phyloP scores from a whole-genome alignment of 1,140 invertebrate genomes.

The Anoplophora glabripennis region DNA sequence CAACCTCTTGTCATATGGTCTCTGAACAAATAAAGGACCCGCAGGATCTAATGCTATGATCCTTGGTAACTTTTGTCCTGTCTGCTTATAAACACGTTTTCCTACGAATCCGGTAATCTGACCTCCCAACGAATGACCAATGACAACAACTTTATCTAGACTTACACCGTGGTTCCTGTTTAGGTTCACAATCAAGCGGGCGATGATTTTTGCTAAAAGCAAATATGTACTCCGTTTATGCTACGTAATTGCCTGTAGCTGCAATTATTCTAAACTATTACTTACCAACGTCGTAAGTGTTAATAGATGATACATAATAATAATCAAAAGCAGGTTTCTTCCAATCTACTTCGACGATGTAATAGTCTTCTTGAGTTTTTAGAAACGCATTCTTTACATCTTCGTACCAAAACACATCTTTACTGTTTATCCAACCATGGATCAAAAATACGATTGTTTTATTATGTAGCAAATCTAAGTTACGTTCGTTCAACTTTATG shows the following conservation, averaged over 20 bases:
- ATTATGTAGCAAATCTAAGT: conserved; percentile 23
- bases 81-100: conserved; percentile 50
- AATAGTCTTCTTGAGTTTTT: conserved; percentile 51
- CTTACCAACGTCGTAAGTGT: conserved; percentile 47
- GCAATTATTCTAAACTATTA: conserved; percentile 11
- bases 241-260: background rate
- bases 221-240: background rate
- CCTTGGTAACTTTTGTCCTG: conserved; percentile 54
- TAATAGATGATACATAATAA: conserved; percentile 35
- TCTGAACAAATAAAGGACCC: conserved; percentile 58
- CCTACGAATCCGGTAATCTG: conserved; percentile 77
- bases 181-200: conserved; percentile 46
- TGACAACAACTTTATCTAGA: conserved; percentile 61
- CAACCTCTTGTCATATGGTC: conserved; percentile 52
- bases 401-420: conserved; percentile 44
- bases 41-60: conserved; percentile 73
- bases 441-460: conserved; percentile 47
- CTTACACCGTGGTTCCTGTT: conserved; percentile 32
- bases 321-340: conserved; percentile 53
- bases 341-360: conserved; percentile 68
- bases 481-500: conserved; percentile 18
- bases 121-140: conserved; percentile 82
- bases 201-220: conserved; percentile 36
- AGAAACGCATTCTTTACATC: conserved; percentile 55
- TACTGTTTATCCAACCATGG: conserved; percentile 56